Conservation (phyloP, 2,888 invertebrate species). For the Nomada ruficornis region DNA sequence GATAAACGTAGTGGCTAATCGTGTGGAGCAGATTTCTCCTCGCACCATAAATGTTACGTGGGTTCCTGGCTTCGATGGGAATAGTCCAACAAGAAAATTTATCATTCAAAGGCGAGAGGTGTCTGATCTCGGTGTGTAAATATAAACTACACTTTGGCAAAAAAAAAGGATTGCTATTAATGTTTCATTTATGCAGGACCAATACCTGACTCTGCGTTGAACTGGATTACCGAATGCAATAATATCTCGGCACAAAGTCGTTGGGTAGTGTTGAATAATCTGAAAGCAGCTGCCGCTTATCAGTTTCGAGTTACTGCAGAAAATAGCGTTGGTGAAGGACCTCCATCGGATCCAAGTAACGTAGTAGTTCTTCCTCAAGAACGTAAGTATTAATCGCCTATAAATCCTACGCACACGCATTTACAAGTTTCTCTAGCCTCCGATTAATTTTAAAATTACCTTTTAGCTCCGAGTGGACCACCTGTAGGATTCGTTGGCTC, state of each 20-base stretch:
- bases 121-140: constrained; percentile 91
- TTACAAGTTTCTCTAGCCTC: background rate
- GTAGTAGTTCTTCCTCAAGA: constrained; percentile 97
- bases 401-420: background rate
- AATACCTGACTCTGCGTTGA: constrained; percentile 92
- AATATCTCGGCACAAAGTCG: constrained; percentile 93
- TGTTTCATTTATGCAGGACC: constrained; percentile 86
- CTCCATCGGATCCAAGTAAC: constrained; percentile 95
- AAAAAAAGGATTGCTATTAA: background rate
- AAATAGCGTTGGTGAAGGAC: constrained; percentile 98
- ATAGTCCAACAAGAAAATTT: constrained; percentile 96
- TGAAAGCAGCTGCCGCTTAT: constrained; percentile 97
- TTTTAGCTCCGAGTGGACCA: constrained; percentile 96
- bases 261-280: constrained; percentile 92
- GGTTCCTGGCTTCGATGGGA: constrained; percentile 98
- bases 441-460: constrained; percentile 42
- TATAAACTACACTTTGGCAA: background rate
- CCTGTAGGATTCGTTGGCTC: constrained; percentile 98
- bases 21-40: constrained; percentile 88
- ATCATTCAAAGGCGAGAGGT: constrained; percentile 96
- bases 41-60: constrained; percentile 96
- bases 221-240: constrained; percentile 94
- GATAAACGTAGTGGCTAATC: constrained; percentile 91
- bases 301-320: constrained; percentile 98
- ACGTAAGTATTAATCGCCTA: constrained; percentile 86